A percentile compares a stretch with the other conserved stretches of the same genome.
These are phyloP conservation scores for Hippoglossus stenolepis DNA, from an alignment of 2,113 vertebrate species.

Conservation along the genomic window DNA sequence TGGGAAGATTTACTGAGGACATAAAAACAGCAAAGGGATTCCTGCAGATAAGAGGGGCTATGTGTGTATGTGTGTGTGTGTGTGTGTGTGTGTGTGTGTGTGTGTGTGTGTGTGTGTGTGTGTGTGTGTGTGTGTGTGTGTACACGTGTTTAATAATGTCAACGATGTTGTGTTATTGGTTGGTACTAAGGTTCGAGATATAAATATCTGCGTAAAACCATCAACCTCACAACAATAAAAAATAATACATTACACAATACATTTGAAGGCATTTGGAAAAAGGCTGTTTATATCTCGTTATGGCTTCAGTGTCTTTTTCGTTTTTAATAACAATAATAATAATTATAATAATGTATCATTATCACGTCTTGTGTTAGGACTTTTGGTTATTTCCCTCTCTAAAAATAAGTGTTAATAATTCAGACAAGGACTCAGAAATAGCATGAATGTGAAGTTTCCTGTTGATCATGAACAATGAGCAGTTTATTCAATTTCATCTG, in stretches of 20 bases:
- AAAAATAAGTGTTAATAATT: not conserved
- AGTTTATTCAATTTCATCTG: not conserved
- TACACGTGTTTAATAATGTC: not conserved
- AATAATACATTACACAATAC: no score
- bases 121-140: conserved; percentile 1
- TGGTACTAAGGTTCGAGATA: conserved; percentile 1
- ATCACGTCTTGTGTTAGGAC: no score
- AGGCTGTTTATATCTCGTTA: not conserved
- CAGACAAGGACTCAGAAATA: not conserved
- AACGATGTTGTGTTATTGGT: not conserved
- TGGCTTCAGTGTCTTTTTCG: not conserved
- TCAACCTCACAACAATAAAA: not conserved
- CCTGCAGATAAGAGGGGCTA: conserved; percentile 55
- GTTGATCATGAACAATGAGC: no score
- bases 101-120: conserved; percentile 4
- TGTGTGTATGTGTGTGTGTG: conserved; percentile 15
- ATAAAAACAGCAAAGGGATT: conserved; percentile 70
- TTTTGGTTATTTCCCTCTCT: not conserved
- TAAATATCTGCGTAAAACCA: not conserved
- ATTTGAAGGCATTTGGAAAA: not conserved
- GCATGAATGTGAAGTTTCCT: not conserved
- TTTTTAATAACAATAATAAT: not conserved
- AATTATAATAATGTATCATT: not conserved
- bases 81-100: conserved; percentile 21
- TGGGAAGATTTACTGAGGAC: conserved; percentile 69